A percentile compares a stretch with the other conserved stretches of the same genome.
phyloP scores from a whole-genome alignment of 2,888 invertebrate species.

The Atrina japonica region DNA sequence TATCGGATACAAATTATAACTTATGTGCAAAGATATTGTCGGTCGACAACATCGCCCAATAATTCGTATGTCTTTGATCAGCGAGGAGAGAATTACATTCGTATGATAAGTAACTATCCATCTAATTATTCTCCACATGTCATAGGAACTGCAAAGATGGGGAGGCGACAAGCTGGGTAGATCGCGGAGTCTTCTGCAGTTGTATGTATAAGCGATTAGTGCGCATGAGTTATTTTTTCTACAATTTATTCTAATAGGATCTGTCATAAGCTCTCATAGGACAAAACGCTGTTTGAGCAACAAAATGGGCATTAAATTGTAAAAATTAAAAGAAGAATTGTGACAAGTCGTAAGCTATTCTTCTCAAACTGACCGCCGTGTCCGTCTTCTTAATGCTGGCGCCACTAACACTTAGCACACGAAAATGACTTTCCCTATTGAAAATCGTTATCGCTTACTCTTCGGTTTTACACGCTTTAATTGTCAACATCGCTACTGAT shows the following conservation, averaged over 20 bases:
- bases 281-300: neutral
- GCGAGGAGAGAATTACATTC: slow-evolving; percentile 18
- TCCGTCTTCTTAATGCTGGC: slow-evolving; percentile 3
- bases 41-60: slow-evolving; percentile 23
- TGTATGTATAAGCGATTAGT: slow-evolving; percentile 26
- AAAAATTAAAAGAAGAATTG: neutral
- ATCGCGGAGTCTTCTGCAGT: slow-evolving; percentile 1
- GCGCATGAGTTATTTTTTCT: slow-evolving; percentile 8
- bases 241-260: slow-evolving; percentile 9
- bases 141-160: no score
- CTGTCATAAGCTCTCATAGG: slow-evolving; percentile 4
- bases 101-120: slow-evolving; percentile 11
- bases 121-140: slow-evolving; percentile 15
- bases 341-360: slow-evolving; percentile 13
- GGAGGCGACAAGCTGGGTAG: no score
- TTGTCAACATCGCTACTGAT: neutral
- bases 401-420: no score
- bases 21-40: slow-evolving; percentile 17
- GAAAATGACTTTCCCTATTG: no score
- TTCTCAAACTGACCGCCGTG: slow-evolving; percentile 34
- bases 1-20: slow-evolving; percentile 21
- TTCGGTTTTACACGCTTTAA: no score
- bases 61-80: slow-evolving; percentile 31
- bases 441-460: no score
- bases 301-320: slow-evolving; percentile 9